Conservation (phyloP, 2,113 vertebrate species). For the Pyrgilauda ruficollis region DNA sequence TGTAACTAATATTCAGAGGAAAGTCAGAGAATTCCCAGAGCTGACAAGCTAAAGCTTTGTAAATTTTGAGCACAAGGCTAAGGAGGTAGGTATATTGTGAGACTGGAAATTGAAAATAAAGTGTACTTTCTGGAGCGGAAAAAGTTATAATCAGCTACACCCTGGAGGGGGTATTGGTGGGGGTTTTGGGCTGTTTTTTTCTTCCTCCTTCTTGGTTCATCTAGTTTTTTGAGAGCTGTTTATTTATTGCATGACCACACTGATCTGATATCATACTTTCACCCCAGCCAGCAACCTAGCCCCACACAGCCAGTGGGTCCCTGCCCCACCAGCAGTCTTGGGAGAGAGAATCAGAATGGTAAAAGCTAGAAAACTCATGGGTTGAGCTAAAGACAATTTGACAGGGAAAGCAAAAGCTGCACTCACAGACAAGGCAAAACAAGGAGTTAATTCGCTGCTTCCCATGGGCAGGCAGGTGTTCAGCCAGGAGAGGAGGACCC, state of each 20-base stretch:
- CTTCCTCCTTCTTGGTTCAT: not conserved
- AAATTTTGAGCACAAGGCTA: constrained; percentile 33
- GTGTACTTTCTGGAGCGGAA: constrained; percentile 3
- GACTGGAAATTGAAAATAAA: constrained; percentile 21
- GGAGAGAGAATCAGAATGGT: not conserved
- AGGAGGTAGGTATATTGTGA: not conserved
- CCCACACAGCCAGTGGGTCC: accelerated
- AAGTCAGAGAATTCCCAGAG: constrained; percentile 37
- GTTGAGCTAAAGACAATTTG: not conserved
- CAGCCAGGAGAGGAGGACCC: not conserved
- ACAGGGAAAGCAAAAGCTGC: not conserved
- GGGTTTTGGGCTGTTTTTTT: not conserved
- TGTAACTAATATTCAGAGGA: constrained; percentile 60
- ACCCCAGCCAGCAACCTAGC: not conserved
- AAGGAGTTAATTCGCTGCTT: not conserved
- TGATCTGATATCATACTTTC: not conserved
- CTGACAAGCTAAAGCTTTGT: constrained; percentile 55
- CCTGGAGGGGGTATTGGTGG: not conserved
- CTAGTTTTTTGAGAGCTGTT: not conserved
- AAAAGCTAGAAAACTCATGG: not conserved
- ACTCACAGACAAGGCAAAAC: not conserved
- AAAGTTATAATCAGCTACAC: not conserved
- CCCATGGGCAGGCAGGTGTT: not conserved
- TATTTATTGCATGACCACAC: not conserved
- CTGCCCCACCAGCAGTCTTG: not conserved